A percentile compares a stretch with the other conserved stretches of the same genome.
phyloP scores from a whole-genome alignment of 1,140 invertebrate species.

The Penaeus indicus region DNA sequence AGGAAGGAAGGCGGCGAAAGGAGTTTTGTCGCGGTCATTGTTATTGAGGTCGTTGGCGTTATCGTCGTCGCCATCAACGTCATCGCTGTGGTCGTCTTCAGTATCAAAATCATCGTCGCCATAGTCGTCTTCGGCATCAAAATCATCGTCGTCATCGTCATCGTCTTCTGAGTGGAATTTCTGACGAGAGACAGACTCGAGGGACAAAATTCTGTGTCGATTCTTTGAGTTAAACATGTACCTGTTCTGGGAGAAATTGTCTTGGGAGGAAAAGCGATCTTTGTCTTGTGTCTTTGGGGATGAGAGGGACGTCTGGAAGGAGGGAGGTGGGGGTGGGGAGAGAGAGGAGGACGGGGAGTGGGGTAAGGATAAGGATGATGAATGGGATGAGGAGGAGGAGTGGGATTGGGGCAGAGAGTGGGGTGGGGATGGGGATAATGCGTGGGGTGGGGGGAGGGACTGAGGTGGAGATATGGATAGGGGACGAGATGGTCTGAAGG shows the following conservation, averaged over 20 bases:
- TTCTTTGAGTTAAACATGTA: background rate
- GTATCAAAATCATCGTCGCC: background rate
- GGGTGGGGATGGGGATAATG: background rate
- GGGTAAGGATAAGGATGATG: background rate
- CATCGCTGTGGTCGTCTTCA: conserved; percentile 48
- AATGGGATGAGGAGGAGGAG: background rate
- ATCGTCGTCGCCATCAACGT: conserved; percentile 3
- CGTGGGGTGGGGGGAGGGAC: background rate
- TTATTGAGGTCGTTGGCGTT: background rate
- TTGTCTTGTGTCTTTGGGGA: background rate
- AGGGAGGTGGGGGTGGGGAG: background rate
- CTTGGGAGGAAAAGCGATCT: background rate
- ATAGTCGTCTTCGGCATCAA: background rate
- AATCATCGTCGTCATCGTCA: conserved; percentile 34
- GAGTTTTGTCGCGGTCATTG: background rate
- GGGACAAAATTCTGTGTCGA: conserved; percentile 51
- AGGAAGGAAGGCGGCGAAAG: background rate
- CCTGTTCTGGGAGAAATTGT: background rate
- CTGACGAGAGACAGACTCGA: conserved; percentile 46
- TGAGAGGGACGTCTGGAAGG: background rate
- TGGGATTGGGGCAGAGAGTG: background rate
- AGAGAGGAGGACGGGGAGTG: background rate
- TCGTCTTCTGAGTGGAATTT: background rate
- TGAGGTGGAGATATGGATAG: background rate
- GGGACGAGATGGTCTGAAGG: background rate